Evolutionary conservation across 2,888 invertebrate species (phyloP), one percentile per base, ranked within the genome.

Genomic region (Hemistola chrysoprasaria): DNA sequence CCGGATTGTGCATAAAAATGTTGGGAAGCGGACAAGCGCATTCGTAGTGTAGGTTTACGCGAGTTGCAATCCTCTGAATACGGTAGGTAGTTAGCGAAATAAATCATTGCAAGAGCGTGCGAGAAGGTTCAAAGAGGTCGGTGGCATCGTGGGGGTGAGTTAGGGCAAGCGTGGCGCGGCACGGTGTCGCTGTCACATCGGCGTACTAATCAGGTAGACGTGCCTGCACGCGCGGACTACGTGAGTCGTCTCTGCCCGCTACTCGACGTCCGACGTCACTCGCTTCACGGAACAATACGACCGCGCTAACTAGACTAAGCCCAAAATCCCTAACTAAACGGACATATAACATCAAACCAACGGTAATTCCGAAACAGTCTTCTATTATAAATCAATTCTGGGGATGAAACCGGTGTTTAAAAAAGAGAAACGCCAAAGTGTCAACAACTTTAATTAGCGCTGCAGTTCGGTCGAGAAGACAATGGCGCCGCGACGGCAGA

Each of bases 401-500:
- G 59, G 50, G 53, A 66, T 62, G 59, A 64, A 49, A 59, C 53
- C 58, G 61, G 55, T 58, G 62, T 65, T 70, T 65, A 66, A 60
- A n/a, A 48, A 65, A 70, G 53, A 70, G 67, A 69, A 62, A 57
- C 65, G 63, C 67, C 65, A 70, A 73, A 80, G 78, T 83, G 85
- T 87, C 82, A 81, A 83, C 85, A 80, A 76, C 75, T 86, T 83
- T 87, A 88, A 87, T 86, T 86, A 86, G 84, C 73, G 71, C 78
- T 85, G 87, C 86, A 86, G 69, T 80, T 75, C 76, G 73, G 78
- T 76, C 71, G 73, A 71, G 62, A 70, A 84, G 85, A 87, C 87
- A 86, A 86, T 84, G 81, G 85, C 83, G 83, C 78, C 83, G 74
- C 71, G 71, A 68, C 73, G 79, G 69, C 82, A 81, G 70, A 79